Evolutionary conservation across 2,797 vertebrate genomes (phyloP).

Genomic region (Miichthys miiuy): DNA sequence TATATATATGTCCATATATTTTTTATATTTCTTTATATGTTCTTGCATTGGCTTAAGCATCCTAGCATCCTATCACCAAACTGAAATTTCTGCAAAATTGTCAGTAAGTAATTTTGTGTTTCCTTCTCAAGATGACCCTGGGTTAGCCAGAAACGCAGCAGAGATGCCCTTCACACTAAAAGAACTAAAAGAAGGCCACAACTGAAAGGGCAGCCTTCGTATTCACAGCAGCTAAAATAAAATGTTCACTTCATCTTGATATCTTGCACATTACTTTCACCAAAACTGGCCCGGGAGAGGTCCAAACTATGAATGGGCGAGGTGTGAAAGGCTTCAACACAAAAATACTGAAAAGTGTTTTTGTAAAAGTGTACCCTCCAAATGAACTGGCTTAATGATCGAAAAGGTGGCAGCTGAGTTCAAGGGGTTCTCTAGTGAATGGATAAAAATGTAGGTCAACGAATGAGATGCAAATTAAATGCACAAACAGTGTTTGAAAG

Average conservation of each 20-base stretch:
- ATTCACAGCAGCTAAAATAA: conserved; percentile 27
- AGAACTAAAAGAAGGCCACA: conserved; percentile 12
- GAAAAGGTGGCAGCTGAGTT: conserved; percentile 31
- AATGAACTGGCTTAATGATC: conserved; percentile 21
- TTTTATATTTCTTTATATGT: not conserved
- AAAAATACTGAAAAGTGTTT: conserved; percentile 31
- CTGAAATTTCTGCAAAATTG: not conserved
- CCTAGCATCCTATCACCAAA: not conserved
- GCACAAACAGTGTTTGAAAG: not conserved
- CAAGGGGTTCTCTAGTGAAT: conserved; percentile 36
- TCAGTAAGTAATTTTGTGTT: not conserved
- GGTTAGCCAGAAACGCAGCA: conserved; percentile 31
- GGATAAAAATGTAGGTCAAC: not conserved
- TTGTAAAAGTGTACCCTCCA: conserved; percentile 12
- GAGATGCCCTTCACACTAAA: conserved; percentile 25
- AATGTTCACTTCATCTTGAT: conserved; percentile 29
- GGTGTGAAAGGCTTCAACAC: conserved; percentile 3
- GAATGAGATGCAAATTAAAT: conserved; percentile 22
- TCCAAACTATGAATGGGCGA: conserved; percentile 37
- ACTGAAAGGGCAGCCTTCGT: conserved; percentile 20
- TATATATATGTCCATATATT: not conserved
- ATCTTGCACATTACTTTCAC: conserved; percentile 36
- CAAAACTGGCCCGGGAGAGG: not conserved
- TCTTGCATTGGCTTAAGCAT: not conserved
- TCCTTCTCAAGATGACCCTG: conserved; percentile 10